phyloP scores from a whole-genome alignment of 1,140 invertebrate species.

The Saxidomus purpurata region DNA sequence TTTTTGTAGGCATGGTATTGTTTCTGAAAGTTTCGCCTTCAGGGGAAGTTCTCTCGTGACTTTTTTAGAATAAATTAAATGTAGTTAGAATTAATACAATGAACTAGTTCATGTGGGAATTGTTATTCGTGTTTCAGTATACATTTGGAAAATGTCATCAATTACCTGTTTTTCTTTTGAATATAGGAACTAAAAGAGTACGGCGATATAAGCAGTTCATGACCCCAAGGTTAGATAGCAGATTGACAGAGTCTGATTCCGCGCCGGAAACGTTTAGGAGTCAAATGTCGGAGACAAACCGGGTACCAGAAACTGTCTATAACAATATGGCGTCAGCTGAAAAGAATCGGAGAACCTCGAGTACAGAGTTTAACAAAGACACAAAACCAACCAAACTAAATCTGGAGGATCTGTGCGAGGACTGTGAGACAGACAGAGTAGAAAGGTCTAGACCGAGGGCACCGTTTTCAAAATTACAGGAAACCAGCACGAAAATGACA shows the following conservation, averaged over 20 bases:
- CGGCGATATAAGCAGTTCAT: conserved; percentile 32
- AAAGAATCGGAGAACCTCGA: not conserved
- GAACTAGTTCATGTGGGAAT: no score
- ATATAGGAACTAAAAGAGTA: conserved; percentile 27
- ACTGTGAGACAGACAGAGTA: not conserved
- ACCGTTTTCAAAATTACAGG: not conserved
- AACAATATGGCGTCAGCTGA: not conserved
- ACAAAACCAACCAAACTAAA: not conserved
- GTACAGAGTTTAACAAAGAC: not conserved
- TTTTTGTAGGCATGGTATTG: no score
- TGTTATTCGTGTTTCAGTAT: no score
- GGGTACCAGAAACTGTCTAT: not conserved
- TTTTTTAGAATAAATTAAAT: no score
- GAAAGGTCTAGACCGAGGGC: not conserved
- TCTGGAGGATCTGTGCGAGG: not conserved
- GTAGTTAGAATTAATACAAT: no score
- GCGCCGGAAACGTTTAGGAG: conserved; percentile 27
- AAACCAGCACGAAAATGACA: not conserved
- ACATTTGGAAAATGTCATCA: no score
- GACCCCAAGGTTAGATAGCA: conserved; percentile 20
- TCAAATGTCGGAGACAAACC: not conserved
- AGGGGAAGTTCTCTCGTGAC: no score
- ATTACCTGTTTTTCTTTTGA: no score
- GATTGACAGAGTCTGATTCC: conserved; percentile 18
- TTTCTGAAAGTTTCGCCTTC: no score